These are phyloP conservation scores for Cebidichthys violaceus DNA, from an alignment of 2,113 vertebrate species.

Conservation along the genomic window DNA sequence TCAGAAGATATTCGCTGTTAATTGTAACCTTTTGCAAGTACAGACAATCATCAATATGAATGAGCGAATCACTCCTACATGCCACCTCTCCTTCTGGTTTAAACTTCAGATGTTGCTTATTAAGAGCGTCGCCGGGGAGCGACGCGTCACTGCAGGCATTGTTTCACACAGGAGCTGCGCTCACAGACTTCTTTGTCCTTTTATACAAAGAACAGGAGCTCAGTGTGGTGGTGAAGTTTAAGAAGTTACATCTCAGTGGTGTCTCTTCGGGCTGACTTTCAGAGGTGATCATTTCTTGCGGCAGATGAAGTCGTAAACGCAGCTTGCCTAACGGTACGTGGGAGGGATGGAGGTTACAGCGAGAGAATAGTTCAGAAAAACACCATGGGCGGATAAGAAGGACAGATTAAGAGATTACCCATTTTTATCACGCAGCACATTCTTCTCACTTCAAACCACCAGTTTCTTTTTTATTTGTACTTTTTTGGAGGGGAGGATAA, in stretches of 20 bases:
- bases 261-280: slow-evolving; percentile 36
- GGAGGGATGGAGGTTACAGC: slow-evolving; percentile 59
- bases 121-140: neutral
- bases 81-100: neutral
- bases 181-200: slow-evolving; percentile 13
- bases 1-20: slow-evolving; percentile 28
- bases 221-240: slow-evolving; percentile 30
- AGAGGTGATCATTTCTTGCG: slow-evolving; percentile 47
- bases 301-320: slow-evolving; percentile 55
- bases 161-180: slow-evolving; percentile 14
- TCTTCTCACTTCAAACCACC: slow-evolving; percentile 38
- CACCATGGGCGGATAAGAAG: slow-evolving; percentile 42
- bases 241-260: slow-evolving; percentile 23
- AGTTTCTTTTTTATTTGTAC: neutral
- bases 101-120: slow-evolving; percentile 31
- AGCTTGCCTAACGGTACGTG: slow-evolving; percentile 47
- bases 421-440: slow-evolving; percentile 21
- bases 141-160: slow-evolving; percentile 16
- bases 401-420: slow-evolving; percentile 58
- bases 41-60: neutral
- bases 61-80: slow-evolving; percentile 5
- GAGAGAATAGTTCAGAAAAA: slow-evolving; percentile 59
- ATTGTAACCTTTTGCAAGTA: slow-evolving; percentile 44
- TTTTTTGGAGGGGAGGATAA: neutral
- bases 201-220: slow-evolving; percentile 24